phyloP scores from a whole-genome alignment of 2,888 invertebrate species.

The Venusia cambrica region DNA sequence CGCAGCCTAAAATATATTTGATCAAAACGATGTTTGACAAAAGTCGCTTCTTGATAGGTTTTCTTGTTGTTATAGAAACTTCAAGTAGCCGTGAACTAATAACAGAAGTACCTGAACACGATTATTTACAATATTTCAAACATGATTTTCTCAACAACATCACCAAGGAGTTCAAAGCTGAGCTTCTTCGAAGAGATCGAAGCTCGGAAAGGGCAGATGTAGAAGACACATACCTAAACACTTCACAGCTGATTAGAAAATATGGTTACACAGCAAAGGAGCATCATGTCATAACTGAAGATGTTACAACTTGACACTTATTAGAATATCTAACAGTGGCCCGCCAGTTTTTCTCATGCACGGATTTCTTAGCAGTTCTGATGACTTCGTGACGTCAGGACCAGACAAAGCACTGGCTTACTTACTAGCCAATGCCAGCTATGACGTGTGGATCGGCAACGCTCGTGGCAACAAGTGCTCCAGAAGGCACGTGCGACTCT shows the following conservation, averaged over 20 bases:
- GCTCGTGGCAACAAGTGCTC: slow-evolving; percentile 7
- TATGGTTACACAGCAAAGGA: slow-evolving; percentile 6
- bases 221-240: slow-evolving; percentile 9
- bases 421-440: slow-evolving; percentile 1
- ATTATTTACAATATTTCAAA: no score
- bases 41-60: no score
- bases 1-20: neutral
- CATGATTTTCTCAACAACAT: neutral
- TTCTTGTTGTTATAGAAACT: no score
- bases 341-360: slow-evolving; percentile 3
- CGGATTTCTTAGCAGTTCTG: slow-evolving; percentile 1
- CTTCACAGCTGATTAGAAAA: slow-evolving; percentile 3
- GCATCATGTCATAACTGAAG: slow-evolving; percentile 2
- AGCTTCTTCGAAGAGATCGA: neutral
- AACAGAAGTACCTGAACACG: no score
- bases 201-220: neutral
- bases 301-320: slow-evolving; percentile 3
- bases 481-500: neutral
- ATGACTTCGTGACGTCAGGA: slow-evolving; percentile 5
- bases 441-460: slow-evolving; percentile 11
- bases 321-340: neutral
- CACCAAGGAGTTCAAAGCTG: neutral
- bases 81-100: no score
- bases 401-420: slow-evolving; percentile 4
- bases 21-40: no score